Evolutionary conservation across 2,113 vertebrate species (phyloP), one percentile per base, ranked within the genome.

Genomic region (Nettapus auritus): DNA sequence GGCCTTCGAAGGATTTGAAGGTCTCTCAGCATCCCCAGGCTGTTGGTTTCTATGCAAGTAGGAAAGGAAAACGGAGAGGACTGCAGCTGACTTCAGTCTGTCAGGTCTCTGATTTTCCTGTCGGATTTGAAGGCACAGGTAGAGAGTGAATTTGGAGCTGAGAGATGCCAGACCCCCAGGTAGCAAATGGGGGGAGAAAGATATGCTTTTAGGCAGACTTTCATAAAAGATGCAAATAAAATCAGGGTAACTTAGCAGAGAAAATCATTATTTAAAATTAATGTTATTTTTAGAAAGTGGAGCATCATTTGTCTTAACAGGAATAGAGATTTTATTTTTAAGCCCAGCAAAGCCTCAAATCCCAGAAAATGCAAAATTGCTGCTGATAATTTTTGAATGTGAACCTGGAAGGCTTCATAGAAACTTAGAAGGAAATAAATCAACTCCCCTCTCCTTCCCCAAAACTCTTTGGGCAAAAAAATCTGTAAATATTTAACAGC

Each of bases 401-500:
- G 22, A 67, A 88, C 31, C 48, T 95, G 36, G 66, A 90, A 96
- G 93, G 68, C 48, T 97, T 82, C n/a, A 6, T 53, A 50, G 67
- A 94, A 94, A 73, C 80, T 66, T 73, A 79, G 36, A 81, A 68
- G 44, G 82, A 84, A 94, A 93, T 90, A 90, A 94, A 88, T 92
- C 48, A 93, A 44, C 62, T 90, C 91, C 29, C 9, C 9, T 86
- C 29, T 82, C 71, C 52, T 93, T 93, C 53, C 66, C 48, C 34
- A 63, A 83, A 93, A 93, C 40, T 92, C 56, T 94, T 79, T 78
- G 75, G 82, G 66, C 3, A 53, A 36, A 86, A 66, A 80, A 70
- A n/a, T 42, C 60, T 91, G 86, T 95, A 96, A 93, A 94, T 96
- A 94, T 95, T 94, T 95, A 90, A 90, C 77, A 88, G 77, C 80